Percentiles rank a stretch among this genome's conserved stretches.
These are phyloP conservation scores for Dasysyrphus tricinctus DNA, from an alignment of 2,888 invertebrate species.

Conservation along the genomic window DNA sequence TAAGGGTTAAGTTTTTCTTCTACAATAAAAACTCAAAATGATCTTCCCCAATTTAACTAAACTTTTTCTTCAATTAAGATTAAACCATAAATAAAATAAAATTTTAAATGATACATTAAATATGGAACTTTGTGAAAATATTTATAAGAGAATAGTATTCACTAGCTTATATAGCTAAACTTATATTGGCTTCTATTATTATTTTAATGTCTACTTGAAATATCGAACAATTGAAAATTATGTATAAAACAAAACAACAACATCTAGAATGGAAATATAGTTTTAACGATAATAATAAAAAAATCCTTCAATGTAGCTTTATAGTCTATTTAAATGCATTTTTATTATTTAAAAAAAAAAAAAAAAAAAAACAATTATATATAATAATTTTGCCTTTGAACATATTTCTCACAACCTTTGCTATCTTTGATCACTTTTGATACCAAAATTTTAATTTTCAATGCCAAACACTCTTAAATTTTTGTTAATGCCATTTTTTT, in stretches of 20 bases:
- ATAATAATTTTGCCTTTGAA: constrained; percentile 49
- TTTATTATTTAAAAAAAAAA: background rate
- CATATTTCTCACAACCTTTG: constrained; percentile 33
- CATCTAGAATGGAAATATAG: constrained; percentile 52
- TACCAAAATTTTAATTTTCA: constrained; percentile 22
- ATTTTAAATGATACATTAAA: too few relatives aligned
- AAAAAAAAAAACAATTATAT: background rate
- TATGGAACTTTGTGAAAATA: too few relatives aligned
- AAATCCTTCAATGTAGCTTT: constrained; percentile 48
- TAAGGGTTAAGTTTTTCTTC: too few relatives aligned
- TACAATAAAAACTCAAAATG: too few relatives aligned
- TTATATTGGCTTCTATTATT: background rate
- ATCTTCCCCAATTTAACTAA: too few relatives aligned
- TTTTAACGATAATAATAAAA: constrained; percentile 15
- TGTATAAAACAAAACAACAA: constrained; percentile 18
- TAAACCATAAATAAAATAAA: too few relatives aligned
- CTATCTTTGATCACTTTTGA: constrained; percentile 22
- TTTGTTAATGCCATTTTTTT: constrained; percentile 19
- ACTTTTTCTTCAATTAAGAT: too few relatives aligned
- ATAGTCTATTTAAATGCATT: constrained; percentile 45
- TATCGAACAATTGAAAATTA: constrained; percentile 64
- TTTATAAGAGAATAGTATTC: too few relatives aligned
- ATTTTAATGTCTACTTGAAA: constrained; percentile 48
- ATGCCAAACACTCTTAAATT: constrained; percentile 12
- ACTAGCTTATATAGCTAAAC: too few relatives aligned